phyloP scores from a whole-genome alignment of 1,140 invertebrate genomes.

The Drosophila lacteicornis region DNA sequence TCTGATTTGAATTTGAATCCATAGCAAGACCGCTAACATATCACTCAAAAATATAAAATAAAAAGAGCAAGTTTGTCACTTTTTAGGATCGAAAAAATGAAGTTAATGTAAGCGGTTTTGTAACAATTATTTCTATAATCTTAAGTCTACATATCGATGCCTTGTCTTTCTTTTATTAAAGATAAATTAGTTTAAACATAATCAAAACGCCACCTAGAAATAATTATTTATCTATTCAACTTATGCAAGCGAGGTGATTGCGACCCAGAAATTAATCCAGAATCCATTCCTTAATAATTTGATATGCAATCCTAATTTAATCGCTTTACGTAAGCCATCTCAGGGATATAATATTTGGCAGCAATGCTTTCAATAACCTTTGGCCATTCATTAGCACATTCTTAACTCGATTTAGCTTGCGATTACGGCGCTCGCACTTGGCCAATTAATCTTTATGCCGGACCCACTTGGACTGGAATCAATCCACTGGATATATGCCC shows the following conservation, averaged over 20 bases:
- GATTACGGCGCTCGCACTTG: not conserved
- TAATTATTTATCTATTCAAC: not conserved
- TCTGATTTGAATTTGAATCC: constrained; percentile 7
- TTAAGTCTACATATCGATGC: not conserved
- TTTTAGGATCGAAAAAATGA: not conserved
- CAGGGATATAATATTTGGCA: not conserved
- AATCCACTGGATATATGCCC: constrained; percentile 1
- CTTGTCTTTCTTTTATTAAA: not conserved
- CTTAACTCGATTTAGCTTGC: constrained; percentile 5
- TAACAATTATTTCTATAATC: not conserved
- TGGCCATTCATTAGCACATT: constrained; percentile 2
- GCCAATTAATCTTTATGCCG: constrained; percentile 43
- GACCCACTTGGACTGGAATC: constrained; percentile 11
- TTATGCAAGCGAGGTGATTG: too few species aligned
- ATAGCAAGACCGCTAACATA: not conserved
- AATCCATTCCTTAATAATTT: not conserved
- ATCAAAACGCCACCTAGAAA: too few species aligned
- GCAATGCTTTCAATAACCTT: constrained; percentile 1
- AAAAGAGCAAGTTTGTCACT: not conserved
- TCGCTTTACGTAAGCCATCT: not conserved
- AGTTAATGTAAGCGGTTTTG: not conserved
- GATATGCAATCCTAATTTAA: not conserved
- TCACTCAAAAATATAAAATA: not conserved
- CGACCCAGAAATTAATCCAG: not conserved
- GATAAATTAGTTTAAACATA: too few species aligned